phyloP scores from a whole-genome alignment of 1,140 invertebrate species.

The Babylonia areolata region DNA sequence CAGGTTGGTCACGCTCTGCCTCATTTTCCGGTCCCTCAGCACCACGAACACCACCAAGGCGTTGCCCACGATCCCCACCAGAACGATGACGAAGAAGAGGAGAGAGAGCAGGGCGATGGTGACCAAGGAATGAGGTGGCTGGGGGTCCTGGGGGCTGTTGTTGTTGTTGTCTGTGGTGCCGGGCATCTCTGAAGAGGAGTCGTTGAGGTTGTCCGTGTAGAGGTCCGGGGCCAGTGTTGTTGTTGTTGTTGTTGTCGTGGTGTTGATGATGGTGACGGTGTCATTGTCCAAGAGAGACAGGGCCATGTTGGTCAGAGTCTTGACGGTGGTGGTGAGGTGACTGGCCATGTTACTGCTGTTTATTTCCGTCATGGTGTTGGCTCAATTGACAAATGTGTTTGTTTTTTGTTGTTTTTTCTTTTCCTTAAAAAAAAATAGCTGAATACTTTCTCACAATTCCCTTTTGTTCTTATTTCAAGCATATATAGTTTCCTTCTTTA shows the following conservation, averaged over 20 bases:
- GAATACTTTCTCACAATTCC: no score
- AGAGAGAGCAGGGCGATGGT: slow-evolving; percentile 44
- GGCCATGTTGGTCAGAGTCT: not conserved
- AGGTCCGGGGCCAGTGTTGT: no score
- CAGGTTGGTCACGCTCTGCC: slow-evolving; percentile 74
- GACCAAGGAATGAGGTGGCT: slow-evolving; percentile 21
- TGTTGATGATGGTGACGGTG: no score
- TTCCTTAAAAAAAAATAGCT: no score
- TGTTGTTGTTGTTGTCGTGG: no score
- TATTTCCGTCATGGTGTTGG: not conserved
- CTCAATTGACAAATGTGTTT: not conserved
- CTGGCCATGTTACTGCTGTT: slow-evolving; percentile 1
- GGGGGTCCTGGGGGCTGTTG: not conserved
- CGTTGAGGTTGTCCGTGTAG: no score
- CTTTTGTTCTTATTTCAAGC: no score
- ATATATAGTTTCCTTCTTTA: no score
- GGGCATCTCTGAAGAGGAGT: no score
- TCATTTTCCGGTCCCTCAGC: slow-evolving; percentile 72
- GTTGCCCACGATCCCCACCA: slow-evolving; percentile 72
- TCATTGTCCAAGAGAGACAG: not conserved
- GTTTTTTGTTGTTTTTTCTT: no score
- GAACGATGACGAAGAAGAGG: slow-evolving; percentile 64
- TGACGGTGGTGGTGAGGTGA: not conserved
- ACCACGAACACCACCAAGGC: slow-evolving; percentile 73
- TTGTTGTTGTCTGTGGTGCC: not conserved